These are phyloP conservation scores for Polylopha cassiicola DNA, from an alignment of 2,888 invertebrate genomes.

Conservation along the genomic window DNA sequence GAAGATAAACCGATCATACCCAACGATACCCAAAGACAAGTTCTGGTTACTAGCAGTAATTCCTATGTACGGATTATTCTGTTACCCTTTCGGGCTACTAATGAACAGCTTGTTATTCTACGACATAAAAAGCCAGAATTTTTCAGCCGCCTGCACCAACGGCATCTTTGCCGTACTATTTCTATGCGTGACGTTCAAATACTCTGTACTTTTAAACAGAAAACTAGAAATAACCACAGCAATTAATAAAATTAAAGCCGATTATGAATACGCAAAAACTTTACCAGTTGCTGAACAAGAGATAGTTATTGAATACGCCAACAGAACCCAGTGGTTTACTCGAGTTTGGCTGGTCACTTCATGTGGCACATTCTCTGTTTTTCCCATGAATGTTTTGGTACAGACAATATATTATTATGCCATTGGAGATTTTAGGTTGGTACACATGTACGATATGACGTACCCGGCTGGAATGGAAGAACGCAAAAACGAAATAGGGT, in stretches of 20 bases:
- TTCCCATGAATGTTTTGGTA: background rate
- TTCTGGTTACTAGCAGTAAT: slow-evolving; percentile 4
- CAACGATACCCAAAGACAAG: slow-evolving; percentile 8
- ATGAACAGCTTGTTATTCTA: slow-evolving; percentile 3
- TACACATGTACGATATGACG: slow-evolving; percentile 9
- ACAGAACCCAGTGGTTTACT: slow-evolving; percentile 1
- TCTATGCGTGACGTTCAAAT: slow-evolving; percentile 5
- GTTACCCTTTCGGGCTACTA: background rate
- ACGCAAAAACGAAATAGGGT: background rate
- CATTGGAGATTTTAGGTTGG: slow-evolving; percentile 5
- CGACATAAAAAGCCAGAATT: slow-evolving; percentile 8
- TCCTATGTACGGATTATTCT: background rate
- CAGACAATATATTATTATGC: slow-evolving; percentile 6
- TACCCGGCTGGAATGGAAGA: slow-evolving; percentile 1
- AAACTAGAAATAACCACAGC: background rate
- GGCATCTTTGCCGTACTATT: slow-evolving; percentile 14
- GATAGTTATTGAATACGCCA: slow-evolving; percentile 2
- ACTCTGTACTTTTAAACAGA: background rate
- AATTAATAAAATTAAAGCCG: slow-evolving; percentile 6
- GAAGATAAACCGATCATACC: slow-evolving; percentile 17
- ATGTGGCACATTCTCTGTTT: background rate
- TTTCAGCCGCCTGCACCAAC: slow-evolving; percentile 13
- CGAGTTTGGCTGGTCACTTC: slow-evolving; percentile 4
- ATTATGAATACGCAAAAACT: background rate
- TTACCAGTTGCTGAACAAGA: slow-evolving; percentile 3